Conservation (phyloP, 2,113 vertebrate genomes). For the Leptosomus discolor region DNA sequence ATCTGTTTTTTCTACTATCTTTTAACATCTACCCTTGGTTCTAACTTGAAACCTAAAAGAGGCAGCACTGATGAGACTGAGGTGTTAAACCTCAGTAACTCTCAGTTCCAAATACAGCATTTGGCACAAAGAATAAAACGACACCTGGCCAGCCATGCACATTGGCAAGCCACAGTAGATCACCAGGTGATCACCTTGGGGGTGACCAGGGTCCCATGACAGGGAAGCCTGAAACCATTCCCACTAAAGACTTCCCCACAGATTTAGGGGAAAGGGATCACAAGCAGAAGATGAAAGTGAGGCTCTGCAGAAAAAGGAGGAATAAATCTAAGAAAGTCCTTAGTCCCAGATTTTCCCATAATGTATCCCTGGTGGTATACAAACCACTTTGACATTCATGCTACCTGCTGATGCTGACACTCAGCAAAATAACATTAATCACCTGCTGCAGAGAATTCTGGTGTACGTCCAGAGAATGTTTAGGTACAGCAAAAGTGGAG, state of each 20-base stretch:
- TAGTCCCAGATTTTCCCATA: neutral
- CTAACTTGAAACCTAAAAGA: neutral
- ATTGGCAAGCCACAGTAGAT: neutral
- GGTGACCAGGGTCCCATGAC: neutral
- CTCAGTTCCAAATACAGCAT: neutral
- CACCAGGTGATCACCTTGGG: neutral
- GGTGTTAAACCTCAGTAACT: neutral
- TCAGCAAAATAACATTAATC: neutral
- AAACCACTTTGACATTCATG: neutral
- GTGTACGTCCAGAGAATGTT: neutral
- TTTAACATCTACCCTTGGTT: neutral
- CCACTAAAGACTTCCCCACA: neutral
- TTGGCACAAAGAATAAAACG: neutral
- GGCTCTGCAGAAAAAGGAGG: neutral
- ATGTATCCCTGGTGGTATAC: neutral
- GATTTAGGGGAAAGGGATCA: neutral
- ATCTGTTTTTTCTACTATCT: neutral
- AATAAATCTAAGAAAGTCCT: neutral
- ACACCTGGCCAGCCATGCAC: neutral
- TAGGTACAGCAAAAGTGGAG: neutral
- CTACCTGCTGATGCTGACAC: neutral
- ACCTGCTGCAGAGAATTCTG: neutral
- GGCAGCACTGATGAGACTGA: neutral
- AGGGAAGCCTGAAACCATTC: neutral
- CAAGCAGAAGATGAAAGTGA: neutral